A percentile compares a stretch with the other conserved stretches of the same genome.
Evolutionary conservation across 2,113 vertebrate species (phyloP).

Genomic region (Python bivittatus): DNA sequence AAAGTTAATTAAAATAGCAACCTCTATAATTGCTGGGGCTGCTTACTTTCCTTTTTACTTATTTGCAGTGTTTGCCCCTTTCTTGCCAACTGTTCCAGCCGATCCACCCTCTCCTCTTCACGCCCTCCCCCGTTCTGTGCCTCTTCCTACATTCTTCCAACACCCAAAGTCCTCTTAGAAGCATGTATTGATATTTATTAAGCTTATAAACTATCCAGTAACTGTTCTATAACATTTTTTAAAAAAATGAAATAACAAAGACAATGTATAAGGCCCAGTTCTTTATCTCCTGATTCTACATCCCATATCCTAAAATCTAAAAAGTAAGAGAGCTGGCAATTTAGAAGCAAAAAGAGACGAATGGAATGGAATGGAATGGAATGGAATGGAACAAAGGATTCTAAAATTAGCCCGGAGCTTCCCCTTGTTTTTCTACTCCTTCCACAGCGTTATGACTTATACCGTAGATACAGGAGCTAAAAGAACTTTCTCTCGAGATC

Average conservation of each 20-base stretch:
- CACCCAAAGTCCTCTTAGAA: not conserved
- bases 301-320: not conserved
- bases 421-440: not conserved
- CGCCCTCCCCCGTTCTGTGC: not conserved
- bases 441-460: not conserved
- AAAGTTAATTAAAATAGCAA: not conserved
- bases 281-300: not conserved
- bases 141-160: not conserved
- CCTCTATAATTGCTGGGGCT: not conserved
- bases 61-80: not conserved
- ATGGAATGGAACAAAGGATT: not conserved
- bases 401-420: not conserved
- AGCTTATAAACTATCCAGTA: not conserved
- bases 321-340: not conserved
- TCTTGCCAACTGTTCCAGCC: not conserved
- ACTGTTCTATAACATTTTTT: not conserved
- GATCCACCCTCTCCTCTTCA: not conserved
- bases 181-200: not conserved
- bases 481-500: not conserved
- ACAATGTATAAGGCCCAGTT: not conserved
- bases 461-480: not conserved
- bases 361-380: not conserved
- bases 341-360: not conserved
- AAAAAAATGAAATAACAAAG: not conserved
- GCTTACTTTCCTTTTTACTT: not conserved